These are phyloP conservation scores for Amphiduros pacificus DNA, from an alignment of 2,888 invertebrate genomes.

Conservation along the genomic window DNA sequence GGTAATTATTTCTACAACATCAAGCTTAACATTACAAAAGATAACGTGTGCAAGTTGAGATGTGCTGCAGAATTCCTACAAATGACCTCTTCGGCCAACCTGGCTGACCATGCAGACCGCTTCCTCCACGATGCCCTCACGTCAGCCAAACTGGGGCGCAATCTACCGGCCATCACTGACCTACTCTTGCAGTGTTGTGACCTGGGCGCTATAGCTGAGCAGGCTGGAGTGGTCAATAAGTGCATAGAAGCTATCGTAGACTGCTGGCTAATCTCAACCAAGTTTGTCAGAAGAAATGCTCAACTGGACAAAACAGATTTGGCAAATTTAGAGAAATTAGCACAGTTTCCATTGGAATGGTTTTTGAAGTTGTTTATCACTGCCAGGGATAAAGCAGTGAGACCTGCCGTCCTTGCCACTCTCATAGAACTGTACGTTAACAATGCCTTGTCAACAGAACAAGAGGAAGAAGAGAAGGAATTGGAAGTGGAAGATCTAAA, in stretches of 20 bases:
- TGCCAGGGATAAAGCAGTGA: slow-evolving; percentile 43
- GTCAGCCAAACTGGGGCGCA: slow-evolving; percentile 46
- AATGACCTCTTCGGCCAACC: slow-evolving; percentile 50
- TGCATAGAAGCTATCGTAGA: slow-evolving; percentile 50
- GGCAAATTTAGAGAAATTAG: slow-evolving; percentile 30
- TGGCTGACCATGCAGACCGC: slow-evolving; percentile 47
- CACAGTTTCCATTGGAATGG: slow-evolving; percentile 44
- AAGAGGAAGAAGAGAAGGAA: slow-evolving; percentile 8
- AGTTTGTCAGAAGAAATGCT: slow-evolving; percentile 5
- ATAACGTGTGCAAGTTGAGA: slow-evolving; percentile 48
- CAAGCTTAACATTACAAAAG: slow-evolving; percentile 40
- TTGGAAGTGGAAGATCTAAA: too few relatives aligned
- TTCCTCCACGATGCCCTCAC: slow-evolving; percentile 47
- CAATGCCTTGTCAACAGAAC: slow-evolving; percentile 17
- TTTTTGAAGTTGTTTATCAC: slow-evolving; percentile 39
- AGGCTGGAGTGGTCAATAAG: slow-evolving; percentile 39
- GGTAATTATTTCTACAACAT: slow-evolving; percentile 56
- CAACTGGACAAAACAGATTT: background rate
- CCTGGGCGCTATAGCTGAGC: slow-evolving; percentile 43
- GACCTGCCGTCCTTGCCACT: slow-evolving; percentile 36
- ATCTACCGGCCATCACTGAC: slow-evolving; percentile 36
- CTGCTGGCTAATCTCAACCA: slow-evolving; percentile 39
- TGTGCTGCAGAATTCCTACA: slow-evolving; percentile 54
- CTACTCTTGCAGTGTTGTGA: slow-evolving; percentile 42
- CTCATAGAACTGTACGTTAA: slow-evolving; percentile 24